Base-by-base conservation (phyloP, 2,113 vertebrate species). In the Neogobius melanostomus region DNA sequence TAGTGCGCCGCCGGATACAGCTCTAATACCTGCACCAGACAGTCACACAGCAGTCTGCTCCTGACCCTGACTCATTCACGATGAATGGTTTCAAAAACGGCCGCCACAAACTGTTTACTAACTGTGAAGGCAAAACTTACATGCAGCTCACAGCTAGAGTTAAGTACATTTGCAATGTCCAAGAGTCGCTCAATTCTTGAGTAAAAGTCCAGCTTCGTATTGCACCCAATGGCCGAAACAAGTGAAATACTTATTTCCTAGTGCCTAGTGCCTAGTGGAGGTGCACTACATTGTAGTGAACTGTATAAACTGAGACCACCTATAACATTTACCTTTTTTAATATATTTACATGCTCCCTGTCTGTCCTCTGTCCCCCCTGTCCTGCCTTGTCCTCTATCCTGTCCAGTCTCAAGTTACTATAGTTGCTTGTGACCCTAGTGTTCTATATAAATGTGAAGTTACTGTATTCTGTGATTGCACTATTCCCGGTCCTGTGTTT, bases 21-120 rank as follows among this genome's bases (percentile, higher is more conserved):
- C 79, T 74, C 70, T 85, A 77, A 69, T 84, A 84, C 80, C 72
- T 77, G 70, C 70, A 53, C 54, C 66, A 72, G 59, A 42, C 74
- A 72, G 59, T 60, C 73, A 62, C 11, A 53, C 71, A 36, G 50
- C 56, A 67, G 56, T 59, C 56, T 59, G 28, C 75, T 70, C 73
- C 52, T 53, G 12, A 50, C 45, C 28, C 69, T 49, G 17, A 63
- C 66, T 51, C 49, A 14, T 8, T 48, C 36, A 21, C 17, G 11
- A 21, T 42, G 64, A 78, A 77, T 11, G 53, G n/a, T 10, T 21
- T 16, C 8, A 79, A 74, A 47, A 75, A 72, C 43, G 76, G 66
- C 60, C 45, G 10, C 8, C 17, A 42, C 6, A 42, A 15, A 59
- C 46, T 53, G 62, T 74, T 81, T 63, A 49, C 53, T 62, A 4